These are phyloP conservation scores for Boleophthalmus pectinirostris DNA, from an alignment of 2,113 vertebrate genomes.

Conservation along the genomic window DNA sequence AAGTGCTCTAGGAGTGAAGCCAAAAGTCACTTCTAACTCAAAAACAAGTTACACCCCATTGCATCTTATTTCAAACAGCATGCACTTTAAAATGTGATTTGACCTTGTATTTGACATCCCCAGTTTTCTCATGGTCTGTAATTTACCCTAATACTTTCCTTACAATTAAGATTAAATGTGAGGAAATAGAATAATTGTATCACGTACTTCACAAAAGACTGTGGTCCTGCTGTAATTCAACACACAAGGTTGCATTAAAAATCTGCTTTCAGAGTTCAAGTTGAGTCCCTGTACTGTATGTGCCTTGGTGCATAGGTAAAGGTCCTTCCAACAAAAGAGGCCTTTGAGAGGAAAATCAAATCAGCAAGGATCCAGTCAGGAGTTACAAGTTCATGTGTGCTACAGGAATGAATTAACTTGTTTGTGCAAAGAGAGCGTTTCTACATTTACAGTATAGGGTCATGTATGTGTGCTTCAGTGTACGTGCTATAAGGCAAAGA, in stretches of 20 bases:
- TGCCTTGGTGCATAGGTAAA: slow-evolving; percentile 28
- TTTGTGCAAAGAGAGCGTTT: not conserved
- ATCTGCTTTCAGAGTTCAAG: slow-evolving; percentile 47
- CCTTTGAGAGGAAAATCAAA: slow-evolving; percentile 63
- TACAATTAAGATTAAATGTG: slow-evolving; percentile 1
- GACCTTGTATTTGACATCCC: not conserved
- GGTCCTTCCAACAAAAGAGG: slow-evolving; percentile 50
- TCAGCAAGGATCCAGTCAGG: slow-evolving; percentile 43
- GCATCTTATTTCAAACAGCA: not conserved
- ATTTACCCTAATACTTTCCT: not conserved
- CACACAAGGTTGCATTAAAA: slow-evolving; percentile 39
- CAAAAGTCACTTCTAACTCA: not conserved
- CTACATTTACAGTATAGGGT: not conserved
- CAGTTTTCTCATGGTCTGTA: not conserved
- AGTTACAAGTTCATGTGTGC: slow-evolving; percentile 26
- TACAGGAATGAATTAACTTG: slow-evolving; percentile 22
- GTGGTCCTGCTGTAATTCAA: slow-evolving; percentile 43
- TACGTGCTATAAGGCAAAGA: not conserved
- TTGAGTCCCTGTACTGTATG: slow-evolving; percentile 46
- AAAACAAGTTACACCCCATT: not conserved
- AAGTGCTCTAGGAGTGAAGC: not conserved
- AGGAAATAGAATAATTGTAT: slow-evolving; percentile 5
- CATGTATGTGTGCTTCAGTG: not conserved
- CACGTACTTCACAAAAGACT: slow-evolving; percentile 14
- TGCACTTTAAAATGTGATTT: not conserved